Percentiles rank a stretch among this genome's conserved stretches.
These are phyloP conservation scores for Argynnis bischoffii DNA, from an alignment of 2,888 invertebrate genomes.

Conservation along the genomic window DNA sequence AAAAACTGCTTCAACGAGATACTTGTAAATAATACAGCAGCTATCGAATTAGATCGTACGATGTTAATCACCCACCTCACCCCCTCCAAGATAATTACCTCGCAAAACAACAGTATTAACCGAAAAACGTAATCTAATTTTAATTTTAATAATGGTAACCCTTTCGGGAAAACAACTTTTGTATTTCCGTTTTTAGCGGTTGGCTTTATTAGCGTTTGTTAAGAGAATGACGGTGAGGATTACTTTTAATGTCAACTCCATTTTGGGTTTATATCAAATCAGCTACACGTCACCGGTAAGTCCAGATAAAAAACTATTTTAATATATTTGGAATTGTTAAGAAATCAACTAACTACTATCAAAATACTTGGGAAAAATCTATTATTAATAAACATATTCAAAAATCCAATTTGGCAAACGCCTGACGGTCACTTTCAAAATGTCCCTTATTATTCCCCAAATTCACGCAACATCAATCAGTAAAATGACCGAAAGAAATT, in stretches of 20 bases:
- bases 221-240: slow-evolving; percentile 40
- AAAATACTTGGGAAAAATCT: too few species aligned
- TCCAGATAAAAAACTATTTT: background rate
- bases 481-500: too few species aligned
- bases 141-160: slow-evolving; percentile 74
- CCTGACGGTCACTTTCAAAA: too few species aligned
- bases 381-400: too few species aligned
- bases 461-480: too few species aligned
- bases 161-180: slow-evolving; percentile 55
- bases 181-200: slow-evolving; percentile 54
- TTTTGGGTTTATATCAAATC: slow-evolving; percentile 14
- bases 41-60: slow-evolving; percentile 71
- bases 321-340: background rate
- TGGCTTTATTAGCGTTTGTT: slow-evolving; percentile 47
- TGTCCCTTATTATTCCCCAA: too few species aligned
- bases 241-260: slow-evolving; percentile 31
- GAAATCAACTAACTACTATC: too few species aligned
- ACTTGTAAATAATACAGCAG: slow-evolving; percentile 72
- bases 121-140: slow-evolving; percentile 77
- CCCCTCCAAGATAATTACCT: slow-evolving; percentile 66
- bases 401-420: too few species aligned
- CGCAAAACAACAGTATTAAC: slow-evolving; percentile 65
- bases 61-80: slow-evolving; percentile 56
- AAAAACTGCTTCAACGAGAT: slow-evolving; percentile 74
- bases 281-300: background rate